Evolutionary conservation across 2,797 vertebrate species (phyloP).

Genomic region (Melanotaenia parkinsoni): DNA sequence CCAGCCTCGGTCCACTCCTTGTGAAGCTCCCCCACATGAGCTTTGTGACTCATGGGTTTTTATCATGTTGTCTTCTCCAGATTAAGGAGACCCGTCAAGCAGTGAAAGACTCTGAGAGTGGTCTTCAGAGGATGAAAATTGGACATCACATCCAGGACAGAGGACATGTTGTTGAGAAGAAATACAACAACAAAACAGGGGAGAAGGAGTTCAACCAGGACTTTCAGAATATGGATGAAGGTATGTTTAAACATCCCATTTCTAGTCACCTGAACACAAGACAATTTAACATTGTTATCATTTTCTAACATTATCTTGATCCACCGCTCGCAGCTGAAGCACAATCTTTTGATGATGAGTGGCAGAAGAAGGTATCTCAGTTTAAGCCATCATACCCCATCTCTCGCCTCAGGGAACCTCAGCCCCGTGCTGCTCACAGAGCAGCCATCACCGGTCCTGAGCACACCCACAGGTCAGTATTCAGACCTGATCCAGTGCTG

Average conservation of each 20-base stretch:
- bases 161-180: conserved; percentile 90
- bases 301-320: conserved; percentile 36
- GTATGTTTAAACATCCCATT: conserved; percentile 76
- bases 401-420: conserved; percentile 69
- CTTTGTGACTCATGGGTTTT: conserved; percentile 6
- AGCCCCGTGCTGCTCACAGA: conserved; percentile 59
- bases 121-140: conserved; percentile 91
- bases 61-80: conserved; percentile 64
- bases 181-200: conserved; percentile 90
- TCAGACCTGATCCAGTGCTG: neutral
- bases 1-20: too few relatives aligned
- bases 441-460: conserved; percentile 69
- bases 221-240: conserved; percentile 94
- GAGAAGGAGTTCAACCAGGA: conserved; percentile 92
- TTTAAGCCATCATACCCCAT: conserved; percentile 75
- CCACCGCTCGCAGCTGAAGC: conserved; percentile 85
- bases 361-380: conserved; percentile 87
- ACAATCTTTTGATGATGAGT: conserved; percentile 89
- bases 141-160: conserved; percentile 94
- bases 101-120: conserved; percentile 91
- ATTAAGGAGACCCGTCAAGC: conserved; percentile 90
- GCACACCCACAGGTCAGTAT: conserved; percentile 81
- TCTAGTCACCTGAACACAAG: neutral
- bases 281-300: neutral
- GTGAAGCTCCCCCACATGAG: too few relatives aligned